phyloP scores from a whole-genome alignment of 2,113 vertebrate species.

The Nesogale talazaci region DNA sequence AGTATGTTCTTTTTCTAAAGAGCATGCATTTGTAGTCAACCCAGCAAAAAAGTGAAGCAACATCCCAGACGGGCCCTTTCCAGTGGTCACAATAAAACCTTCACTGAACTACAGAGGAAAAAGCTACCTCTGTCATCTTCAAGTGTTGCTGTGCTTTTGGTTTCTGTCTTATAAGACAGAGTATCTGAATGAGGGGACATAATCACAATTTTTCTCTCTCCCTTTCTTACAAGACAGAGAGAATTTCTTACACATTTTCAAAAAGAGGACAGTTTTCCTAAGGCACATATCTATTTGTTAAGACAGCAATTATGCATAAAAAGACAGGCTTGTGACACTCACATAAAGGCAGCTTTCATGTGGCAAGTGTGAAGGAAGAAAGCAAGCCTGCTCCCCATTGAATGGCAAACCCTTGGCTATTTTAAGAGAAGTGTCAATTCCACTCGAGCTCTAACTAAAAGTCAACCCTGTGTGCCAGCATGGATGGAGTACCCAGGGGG shows the following conservation, averaged over 20 bases:
- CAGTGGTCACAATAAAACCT: background rate
- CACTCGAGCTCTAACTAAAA: conserved; percentile 23
- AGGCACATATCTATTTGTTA: conserved; percentile 74
- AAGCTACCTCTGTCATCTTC: conserved; percentile 58
- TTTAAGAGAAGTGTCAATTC: conserved; percentile 59
- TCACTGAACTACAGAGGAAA: conserved; percentile 46
- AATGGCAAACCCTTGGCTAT: conserved; percentile 64
- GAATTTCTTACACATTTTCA: background rate
- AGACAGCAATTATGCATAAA: conserved; percentile 77
- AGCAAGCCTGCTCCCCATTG: conserved; percentile 50
- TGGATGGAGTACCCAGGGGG: background rate
- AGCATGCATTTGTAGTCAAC: conserved; percentile 22
- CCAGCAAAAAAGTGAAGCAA: conserved; percentile 48
- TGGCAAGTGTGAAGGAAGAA: conserved; percentile 66
- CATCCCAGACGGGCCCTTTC: conserved; percentile 1
- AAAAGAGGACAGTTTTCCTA: conserved; percentile 71
- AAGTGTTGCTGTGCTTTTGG: conserved; percentile 41
- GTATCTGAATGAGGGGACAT: conserved; percentile 57
- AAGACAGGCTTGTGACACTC: conserved; percentile 71
- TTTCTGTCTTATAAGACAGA: conserved; percentile 72
- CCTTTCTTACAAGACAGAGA: background rate
- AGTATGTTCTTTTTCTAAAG: conserved; percentile 16
- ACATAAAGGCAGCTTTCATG: conserved; percentile 73
- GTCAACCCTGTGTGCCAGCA: background rate
- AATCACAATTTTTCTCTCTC: background rate